These are phyloP conservation scores for Pelusios castaneus DNA, from an alignment of 2,113 vertebrate genomes.

Conservation along the genomic window DNA sequence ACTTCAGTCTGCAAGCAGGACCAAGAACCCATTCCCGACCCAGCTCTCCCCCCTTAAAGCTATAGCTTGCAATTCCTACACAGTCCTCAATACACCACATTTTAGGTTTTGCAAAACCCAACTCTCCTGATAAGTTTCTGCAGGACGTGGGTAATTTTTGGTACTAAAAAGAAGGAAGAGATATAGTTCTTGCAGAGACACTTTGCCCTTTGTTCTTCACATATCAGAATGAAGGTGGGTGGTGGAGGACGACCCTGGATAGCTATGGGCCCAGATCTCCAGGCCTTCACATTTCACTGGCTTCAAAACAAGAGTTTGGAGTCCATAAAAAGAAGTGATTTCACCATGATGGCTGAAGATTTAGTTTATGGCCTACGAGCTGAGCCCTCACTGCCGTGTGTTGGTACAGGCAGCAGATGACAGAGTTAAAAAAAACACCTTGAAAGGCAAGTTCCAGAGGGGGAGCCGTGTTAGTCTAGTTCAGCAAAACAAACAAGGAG, in stretches of 20 bases:
- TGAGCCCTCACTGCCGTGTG: neutral
- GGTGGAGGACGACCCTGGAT: neutral
- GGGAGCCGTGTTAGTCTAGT: too few relatives aligned
- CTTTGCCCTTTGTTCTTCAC: neutral
- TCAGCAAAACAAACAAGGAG: too few relatives aligned
- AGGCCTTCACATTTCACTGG: neutral
- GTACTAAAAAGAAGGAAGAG: neutral
- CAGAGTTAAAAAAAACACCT: neutral
- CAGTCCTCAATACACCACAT: neutral
- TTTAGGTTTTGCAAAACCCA: neutral
- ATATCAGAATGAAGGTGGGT: conserved; percentile 41
- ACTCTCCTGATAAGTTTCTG: neutral
- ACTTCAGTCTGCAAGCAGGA: too few relatives aligned
- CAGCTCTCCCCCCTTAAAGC: too few relatives aligned
- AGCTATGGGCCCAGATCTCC: neutral
- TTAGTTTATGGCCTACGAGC: neutral
- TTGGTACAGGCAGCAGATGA: neutral
- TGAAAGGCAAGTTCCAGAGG: too few relatives aligned
- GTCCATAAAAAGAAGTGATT: conserved; percentile 3
- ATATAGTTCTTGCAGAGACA: neutral
- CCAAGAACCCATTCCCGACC: neutral
- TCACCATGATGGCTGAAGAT: neutral
- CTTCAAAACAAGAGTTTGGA: conserved; percentile 52
- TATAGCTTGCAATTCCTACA: neutral
- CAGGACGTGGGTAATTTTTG: neutral